Conservation (phyloP, 2,113 vertebrate genomes). For the Nipponia nippon region DNA sequence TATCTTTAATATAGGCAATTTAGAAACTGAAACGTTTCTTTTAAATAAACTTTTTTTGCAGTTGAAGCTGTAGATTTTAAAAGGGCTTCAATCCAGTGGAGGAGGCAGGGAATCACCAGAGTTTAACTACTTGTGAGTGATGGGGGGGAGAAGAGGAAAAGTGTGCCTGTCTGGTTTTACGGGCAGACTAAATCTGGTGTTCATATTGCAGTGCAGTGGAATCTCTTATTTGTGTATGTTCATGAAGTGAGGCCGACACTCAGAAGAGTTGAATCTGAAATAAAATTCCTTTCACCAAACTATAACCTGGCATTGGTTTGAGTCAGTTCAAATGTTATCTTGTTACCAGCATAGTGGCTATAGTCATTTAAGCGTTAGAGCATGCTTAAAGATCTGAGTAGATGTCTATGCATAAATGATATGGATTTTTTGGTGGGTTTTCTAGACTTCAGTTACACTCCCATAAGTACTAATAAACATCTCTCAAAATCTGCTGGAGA, state of each 20-base stretch:
- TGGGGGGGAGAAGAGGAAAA: background rate
- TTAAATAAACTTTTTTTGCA: background rate
- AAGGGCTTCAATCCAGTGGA: background rate
- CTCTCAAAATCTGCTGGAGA: background rate
- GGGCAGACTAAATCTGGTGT: background rate
- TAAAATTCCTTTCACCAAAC: background rate
- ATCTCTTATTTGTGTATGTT: background rate
- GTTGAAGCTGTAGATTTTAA: background rate
- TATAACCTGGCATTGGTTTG: background rate
- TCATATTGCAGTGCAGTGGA: background rate
- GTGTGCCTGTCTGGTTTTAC: background rate
- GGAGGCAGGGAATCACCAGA: background rate
- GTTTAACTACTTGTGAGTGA: background rate
- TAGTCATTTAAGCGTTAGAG: background rate
- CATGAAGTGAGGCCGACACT: background rate
- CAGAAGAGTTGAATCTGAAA: background rate
- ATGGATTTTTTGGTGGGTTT: background rate
- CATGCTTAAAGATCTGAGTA: background rate
- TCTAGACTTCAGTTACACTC: background rate
- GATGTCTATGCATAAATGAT: background rate
- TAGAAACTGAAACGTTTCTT: background rate
- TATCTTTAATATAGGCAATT: background rate
- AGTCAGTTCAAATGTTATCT: background rate
- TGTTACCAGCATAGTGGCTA: background rate
- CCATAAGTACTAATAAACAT: background rate